Percentiles rank a stretch among this genome's conserved stretches.
These are phyloP conservation scores for Drymodes brunneopygia DNA, from an alignment of 2,113 vertebrate species.

Conservation along the genomic window DNA sequence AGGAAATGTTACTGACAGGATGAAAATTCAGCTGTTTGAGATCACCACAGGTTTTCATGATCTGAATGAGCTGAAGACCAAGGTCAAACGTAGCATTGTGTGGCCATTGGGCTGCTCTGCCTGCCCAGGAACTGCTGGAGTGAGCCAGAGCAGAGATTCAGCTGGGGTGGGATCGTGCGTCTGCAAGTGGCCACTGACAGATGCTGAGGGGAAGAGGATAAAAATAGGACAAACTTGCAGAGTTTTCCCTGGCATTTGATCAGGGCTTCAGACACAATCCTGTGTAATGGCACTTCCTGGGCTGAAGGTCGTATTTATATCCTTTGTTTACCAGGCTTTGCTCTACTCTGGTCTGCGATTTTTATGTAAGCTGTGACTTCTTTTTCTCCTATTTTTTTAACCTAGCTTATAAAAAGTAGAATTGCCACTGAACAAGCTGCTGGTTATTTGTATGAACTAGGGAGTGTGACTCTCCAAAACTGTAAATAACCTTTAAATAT, in stretches of 20 bases:
- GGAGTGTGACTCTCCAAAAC: background rate
- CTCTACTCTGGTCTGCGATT: background rate
- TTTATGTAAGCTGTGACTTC: background rate
- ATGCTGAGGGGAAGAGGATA: background rate
- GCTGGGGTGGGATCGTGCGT: background rate
- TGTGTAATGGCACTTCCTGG: background rate
- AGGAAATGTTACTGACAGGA: background rate
- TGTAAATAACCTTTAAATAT: background rate
- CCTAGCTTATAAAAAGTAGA: background rate
- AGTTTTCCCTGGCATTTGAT: background rate
- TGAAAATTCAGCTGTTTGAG: background rate
- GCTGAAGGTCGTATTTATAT: background rate
- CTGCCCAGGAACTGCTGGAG: background rate
- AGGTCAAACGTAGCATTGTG: background rate
- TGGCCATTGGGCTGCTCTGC: background rate
- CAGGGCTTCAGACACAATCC: background rate
- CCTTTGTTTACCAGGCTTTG: background rate
- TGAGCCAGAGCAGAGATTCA: background rate
- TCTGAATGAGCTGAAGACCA: background rate
- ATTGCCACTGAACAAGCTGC: background rate
- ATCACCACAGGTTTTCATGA: fast-evolving
- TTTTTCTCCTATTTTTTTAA: background rate
- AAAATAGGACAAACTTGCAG: conserved; percentile 11
- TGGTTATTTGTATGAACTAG: background rate
- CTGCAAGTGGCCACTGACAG: background rate